phyloP scores from a whole-genome alignment of 2,888 invertebrate genomes.

The Candidula unifasciata region DNA sequence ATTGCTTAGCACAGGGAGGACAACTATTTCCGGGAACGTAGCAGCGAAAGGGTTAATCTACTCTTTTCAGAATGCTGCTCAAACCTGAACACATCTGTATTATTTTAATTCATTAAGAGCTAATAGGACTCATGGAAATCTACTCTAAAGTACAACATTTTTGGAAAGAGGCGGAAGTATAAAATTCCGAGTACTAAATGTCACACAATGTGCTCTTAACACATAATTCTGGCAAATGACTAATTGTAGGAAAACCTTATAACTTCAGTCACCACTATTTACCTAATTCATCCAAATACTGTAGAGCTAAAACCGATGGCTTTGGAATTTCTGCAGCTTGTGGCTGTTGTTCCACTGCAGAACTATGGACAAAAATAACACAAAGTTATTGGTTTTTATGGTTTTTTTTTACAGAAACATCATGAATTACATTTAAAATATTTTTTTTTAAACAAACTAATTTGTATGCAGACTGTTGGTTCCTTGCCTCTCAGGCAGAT shows the following conservation, averaged over 20 bases:
- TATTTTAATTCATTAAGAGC: too few relatives aligned
- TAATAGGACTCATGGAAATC: too few relatives aligned
- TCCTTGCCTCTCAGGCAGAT: too few relatives aligned
- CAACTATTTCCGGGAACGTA: too few relatives aligned
- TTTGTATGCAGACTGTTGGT: too few relatives aligned
- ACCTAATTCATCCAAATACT: constrained; percentile 69
- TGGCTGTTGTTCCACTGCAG: not conserved
- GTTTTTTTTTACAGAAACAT: too few relatives aligned
- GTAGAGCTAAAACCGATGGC: constrained; percentile 63
- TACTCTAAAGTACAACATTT: not conserved
- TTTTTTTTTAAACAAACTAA: too few relatives aligned
- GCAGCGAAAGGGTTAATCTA: too few relatives aligned
- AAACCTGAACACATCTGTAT: too few relatives aligned
- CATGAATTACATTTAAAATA: too few relatives aligned
- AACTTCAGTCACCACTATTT: constrained; percentile 4
- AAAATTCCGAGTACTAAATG: not conserved
- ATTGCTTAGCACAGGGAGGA: too few relatives aligned
- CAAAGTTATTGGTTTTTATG: not conserved
- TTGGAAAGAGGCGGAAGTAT: not conserved
- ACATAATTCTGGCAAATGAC: not conserved
- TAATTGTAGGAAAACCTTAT: not conserved
- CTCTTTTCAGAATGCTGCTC: too few relatives aligned
- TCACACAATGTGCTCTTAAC: not conserved
- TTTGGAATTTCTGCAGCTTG: constrained; percentile 59
- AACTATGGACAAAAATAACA: not conserved